Percentiles rank a stretch among this genome's conserved stretches.
phyloP scores from a whole-genome alignment of 2,797 vertebrate genomes.

The Epinephelus coioides region DNA sequence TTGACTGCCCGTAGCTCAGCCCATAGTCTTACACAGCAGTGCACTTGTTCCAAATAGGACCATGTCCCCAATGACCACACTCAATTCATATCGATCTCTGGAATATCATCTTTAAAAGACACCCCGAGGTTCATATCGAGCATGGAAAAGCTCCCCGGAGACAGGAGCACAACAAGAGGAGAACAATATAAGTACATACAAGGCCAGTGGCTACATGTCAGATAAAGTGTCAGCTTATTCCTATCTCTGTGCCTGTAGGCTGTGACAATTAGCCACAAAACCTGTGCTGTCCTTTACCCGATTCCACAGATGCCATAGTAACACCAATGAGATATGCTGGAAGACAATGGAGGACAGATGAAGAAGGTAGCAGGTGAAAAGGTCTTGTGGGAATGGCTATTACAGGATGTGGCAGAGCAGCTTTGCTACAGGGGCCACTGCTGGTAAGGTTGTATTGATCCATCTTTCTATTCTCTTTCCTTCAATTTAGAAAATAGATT shows the following conservation, averaged over 20 bases:
- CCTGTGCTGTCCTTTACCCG: constrained; percentile 39
- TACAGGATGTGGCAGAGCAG: constrained; percentile 61
- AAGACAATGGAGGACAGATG: constrained; percentile 64
- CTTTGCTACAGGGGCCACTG: constrained; percentile 46
- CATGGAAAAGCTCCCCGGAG: constrained; percentile 49
- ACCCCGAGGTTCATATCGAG: constrained; percentile 59
- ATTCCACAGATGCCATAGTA: constrained; percentile 50
- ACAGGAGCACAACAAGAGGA: constrained; percentile 52
- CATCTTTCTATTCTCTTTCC: constrained; percentile 50
- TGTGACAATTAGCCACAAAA: constrained; percentile 59
- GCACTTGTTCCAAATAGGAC: constrained; percentile 63
- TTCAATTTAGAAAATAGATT: constrained; percentile 66
- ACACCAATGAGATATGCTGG: constrained; percentile 45
- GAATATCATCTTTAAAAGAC: constrained; percentile 77
- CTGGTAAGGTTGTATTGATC: constrained; percentile 71
- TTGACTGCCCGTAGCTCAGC: constrained; percentile 66
- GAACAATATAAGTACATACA: constrained; percentile 57
- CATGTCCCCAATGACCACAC: constrained; percentile 58
- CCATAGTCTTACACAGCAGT: constrained; percentile 48
- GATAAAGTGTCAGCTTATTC: constrained; percentile 55
- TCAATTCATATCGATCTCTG: constrained; percentile 71
- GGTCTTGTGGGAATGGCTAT: constrained; percentile 66
- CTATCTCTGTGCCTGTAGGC: constrained; percentile 57
- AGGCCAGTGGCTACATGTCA: constrained; percentile 54
- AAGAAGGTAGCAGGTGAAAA: constrained; percentile 64